Conservation (phyloP, 2,888 invertebrate genomes). For the Philaethria dido region DNA sequence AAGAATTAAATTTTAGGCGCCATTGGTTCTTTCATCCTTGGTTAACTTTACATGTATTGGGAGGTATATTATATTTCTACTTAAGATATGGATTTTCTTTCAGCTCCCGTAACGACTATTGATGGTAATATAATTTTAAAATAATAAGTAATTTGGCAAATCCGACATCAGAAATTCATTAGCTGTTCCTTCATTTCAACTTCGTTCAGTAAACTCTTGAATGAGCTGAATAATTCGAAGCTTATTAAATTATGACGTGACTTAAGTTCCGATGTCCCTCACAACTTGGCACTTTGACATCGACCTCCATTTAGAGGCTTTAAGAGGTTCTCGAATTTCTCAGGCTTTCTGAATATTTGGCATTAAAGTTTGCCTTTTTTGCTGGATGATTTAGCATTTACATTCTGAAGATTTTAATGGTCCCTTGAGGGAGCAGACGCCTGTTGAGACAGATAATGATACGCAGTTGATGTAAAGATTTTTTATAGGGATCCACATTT, state of each 20-base stretch:
- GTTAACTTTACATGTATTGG: too few relatives aligned
- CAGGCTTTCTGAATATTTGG: conserved; percentile 23
- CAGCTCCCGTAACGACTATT: background rate
- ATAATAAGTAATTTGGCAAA: conserved; percentile 33
- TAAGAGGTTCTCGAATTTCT: conserved; percentile 33
- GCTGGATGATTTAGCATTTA: conserved; percentile 33
- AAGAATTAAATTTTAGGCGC: background rate
- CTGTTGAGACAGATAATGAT: conserved; percentile 29
- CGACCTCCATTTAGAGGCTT: conserved; percentile 33
- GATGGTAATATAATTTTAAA: background rate
- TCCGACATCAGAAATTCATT: conserved; percentile 35
- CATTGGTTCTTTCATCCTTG: background rate
- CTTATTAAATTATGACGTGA: conserved; percentile 43
- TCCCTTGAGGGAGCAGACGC: conserved; percentile 17
- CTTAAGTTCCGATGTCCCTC: conserved; percentile 31
- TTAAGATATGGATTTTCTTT: background rate
- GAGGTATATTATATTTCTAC: background rate
- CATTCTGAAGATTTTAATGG: conserved; percentile 36
- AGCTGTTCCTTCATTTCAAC: conserved; percentile 28
- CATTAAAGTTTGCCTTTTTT: conserved; percentile 31
- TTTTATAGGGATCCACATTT: conserved; percentile 6
- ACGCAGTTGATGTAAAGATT: conserved; percentile 26
- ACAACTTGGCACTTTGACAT: conserved; percentile 35
- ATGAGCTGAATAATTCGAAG: conserved; percentile 38
- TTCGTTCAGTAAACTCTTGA: conserved; percentile 33